Base-by-base conservation (phyloP, 2,113 vertebrate species). In the Paratilapia polleni region DNA sequence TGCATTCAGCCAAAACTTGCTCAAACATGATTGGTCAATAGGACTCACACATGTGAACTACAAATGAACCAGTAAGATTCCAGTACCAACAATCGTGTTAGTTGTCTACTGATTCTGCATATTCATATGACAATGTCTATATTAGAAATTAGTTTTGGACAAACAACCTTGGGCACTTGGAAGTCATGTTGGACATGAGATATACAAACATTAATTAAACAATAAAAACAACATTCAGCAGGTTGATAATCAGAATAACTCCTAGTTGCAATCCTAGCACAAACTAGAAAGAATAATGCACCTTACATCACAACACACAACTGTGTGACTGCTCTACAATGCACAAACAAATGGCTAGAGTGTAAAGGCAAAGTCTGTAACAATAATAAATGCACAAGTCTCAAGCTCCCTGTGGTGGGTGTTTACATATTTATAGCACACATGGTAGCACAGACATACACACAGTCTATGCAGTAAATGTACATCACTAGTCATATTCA, bases 401-500 rank as follows among this genome's bases (percentile, higher is more conserved):
- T 8, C 1, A 47, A 60, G 68, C 80, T 78, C 77, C 63, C 34
- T 15, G 26, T 17, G 54, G 8, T 15, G 63, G 43, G 63, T 68
- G 20, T 84, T 87, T 77, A 56, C 31, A 81, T 73, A 80, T 82
- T 83, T 43, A 62, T 20, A 70, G 38, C 41, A 79, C 59, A 90
- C 62, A 56, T 5, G 4, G 49, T 2, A 22, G 59, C n/a, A 38
- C 19, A 47, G 7, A 62, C 77, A 34, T 34, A 73, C 75, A 77
- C 61, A 54, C 66, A 8, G 28, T 31, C 59, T 73, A 26, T 66
- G 54, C 36, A 38, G 11, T 13, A 70, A 26, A 84, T 76, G 56
- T 54, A 61, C 82, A 77, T 82, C 8, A 52, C 56, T 80, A 28
- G 66, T 85, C 34, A 59, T 43, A 83, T 87, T 89, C 86, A 78